Evolutionary conservation across 2,888 invertebrate genomes (phyloP).

Genomic region (Drosophila sordidapex): DNA sequence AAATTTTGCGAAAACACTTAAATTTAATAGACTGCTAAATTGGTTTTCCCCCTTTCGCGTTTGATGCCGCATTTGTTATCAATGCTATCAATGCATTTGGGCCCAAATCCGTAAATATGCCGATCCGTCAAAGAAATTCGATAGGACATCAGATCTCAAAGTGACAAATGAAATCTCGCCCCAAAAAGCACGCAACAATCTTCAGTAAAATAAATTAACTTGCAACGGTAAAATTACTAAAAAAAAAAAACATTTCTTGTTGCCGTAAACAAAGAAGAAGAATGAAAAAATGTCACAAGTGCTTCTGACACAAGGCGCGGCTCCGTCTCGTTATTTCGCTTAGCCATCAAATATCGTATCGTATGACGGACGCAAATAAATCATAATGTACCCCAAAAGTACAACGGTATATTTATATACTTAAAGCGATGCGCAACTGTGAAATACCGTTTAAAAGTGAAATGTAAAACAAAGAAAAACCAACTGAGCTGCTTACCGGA

Average conservation of each 20-base stretch:
- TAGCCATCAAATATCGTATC: slow-evolving; percentile 47
- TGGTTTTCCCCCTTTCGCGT: not conserved
- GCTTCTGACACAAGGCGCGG: slow-evolving; percentile 45
- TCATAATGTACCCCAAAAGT: slow-evolving; percentile 32
- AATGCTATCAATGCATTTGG: slow-evolving; percentile 20
- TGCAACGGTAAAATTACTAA: slow-evolving; percentile 50
- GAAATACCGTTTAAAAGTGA: slow-evolving; percentile 7
- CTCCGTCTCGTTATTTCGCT: slow-evolving; percentile 42
- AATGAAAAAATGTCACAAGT: slow-evolving; percentile 42
- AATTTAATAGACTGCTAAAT: slow-evolving; percentile 30
- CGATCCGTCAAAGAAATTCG: slow-evolving; percentile 30
- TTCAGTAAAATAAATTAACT: slow-evolving; percentile 31
- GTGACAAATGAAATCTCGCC: slow-evolving; percentile 8
- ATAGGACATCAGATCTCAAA: slow-evolving; percentile 37
- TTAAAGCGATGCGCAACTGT: slow-evolving; percentile 25
- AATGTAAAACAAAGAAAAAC: not conserved
- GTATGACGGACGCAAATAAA: slow-evolving; percentile 57
- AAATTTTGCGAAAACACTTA: not conserved
- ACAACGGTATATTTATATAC: slow-evolving; percentile 8
- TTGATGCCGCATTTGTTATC: slow-evolving; percentile 31
- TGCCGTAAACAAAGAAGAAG: not conserved
- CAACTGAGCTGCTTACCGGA: slow-evolving; percentile 28
- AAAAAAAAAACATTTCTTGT: slow-evolving; percentile 2
- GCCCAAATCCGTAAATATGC: slow-evolving; percentile 22
- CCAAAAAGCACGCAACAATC: slow-evolving; percentile 33